Base-by-base conservation (phyloP, 2,888 invertebrate species). In the Cryptophagus acutangulus region DNA sequence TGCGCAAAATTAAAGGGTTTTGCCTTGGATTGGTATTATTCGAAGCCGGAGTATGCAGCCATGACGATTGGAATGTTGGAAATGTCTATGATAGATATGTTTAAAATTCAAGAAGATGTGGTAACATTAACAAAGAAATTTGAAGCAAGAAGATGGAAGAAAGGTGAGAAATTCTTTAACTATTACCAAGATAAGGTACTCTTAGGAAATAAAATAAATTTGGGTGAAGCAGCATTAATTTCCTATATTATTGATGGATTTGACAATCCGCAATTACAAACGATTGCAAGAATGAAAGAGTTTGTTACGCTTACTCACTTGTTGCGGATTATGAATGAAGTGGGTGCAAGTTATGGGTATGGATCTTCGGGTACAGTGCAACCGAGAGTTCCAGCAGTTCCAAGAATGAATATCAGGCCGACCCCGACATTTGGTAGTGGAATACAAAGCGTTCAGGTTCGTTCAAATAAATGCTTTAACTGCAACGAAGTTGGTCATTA, bases 211-310 rank as follows among this genome's bases (percentile, higher is more conserved):
- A 37, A 37, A n/a, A 12, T 37, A 37, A 36, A 16, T 10, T 13
- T 41, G 12, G 1, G 15, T 2, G 40, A 41, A 5, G 9, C 5
- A 18, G 41, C 40, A 9, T 8, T 41, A 3, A 41, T 41, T 12
- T n/a, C 30, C 4, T 40, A 40, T 24, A 13, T 41, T 9, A 41
- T 41, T 16, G 41, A 41, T n/a, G 41, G 41, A 16, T 41, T 41
- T 14, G 39, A 30, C 9, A 41, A 41, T 14, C 6, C 15, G 8
- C 4, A 5, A 10, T 24, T 41, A 13, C 41, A 41, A 41, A 20
- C 17, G 1, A 18, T 28, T 13, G 39, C 41, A 1, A 40, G 29
- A 18, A 41, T 41, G 41, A 40, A 29, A 18, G 40, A 41, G 9
- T 41, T 41, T 14, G 20, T 5, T n/a, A 36, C 31, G 5, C 16